Conservation (phyloP, 64 coral and sea anemone species). For the Acropora yongei region DNA sequence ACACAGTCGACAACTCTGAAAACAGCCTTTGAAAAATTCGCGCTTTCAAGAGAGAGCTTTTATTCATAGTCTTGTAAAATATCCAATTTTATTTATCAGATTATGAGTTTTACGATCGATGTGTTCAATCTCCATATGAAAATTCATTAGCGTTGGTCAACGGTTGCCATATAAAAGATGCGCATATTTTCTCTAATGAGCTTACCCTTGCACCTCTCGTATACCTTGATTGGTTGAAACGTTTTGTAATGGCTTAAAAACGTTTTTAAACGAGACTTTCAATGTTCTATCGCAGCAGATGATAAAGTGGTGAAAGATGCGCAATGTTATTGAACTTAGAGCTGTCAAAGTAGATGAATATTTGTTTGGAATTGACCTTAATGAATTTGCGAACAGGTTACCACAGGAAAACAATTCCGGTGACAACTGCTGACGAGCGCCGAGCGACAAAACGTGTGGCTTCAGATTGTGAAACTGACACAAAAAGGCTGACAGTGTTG, state of each 20-base stretch:
- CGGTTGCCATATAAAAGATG: background rate
- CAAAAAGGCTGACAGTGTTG: background rate
- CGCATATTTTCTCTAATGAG: background rate
- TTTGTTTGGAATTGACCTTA: background rate
- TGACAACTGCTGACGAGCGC: background rate
- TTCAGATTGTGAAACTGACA: too few species aligned
- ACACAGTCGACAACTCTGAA: too few species aligned
- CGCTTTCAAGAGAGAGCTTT: too few species aligned
- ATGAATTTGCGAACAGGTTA: background rate
- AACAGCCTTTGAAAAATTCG: too few species aligned
- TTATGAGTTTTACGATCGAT: too few species aligned
- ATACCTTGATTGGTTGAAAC: background rate
- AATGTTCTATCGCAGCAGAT: background rate
- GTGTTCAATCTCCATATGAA: too few species aligned
- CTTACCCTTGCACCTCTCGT: background rate
- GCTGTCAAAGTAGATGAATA: constrained; percentile 25
- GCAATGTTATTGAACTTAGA: background rate
- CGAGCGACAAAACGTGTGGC: background rate
- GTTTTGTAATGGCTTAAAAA: background rate
- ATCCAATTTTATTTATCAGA: too few species aligned
- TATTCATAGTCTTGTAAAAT: too few species aligned
- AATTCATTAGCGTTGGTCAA: background rate
- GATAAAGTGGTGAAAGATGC: background rate
- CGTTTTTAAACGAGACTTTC: background rate
- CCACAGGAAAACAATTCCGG: background rate